These are phyloP conservation scores for Turritopsis dohrnii DNA, from an alignment of 30 jellyfish, hydroid and myxozoan genomes.

Conservation along the genomic window DNA sequence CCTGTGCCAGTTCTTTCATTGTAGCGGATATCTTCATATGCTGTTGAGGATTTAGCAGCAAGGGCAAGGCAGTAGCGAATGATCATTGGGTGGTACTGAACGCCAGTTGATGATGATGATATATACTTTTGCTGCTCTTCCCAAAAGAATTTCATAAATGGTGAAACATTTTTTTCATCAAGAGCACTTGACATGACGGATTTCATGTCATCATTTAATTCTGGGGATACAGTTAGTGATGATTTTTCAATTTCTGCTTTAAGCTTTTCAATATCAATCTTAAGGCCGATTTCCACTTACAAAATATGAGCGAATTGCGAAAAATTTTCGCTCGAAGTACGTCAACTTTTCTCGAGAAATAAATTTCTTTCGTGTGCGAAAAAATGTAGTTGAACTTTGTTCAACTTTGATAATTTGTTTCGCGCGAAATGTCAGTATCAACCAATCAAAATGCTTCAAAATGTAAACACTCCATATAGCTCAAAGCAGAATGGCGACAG, in stretches of 20 bases:
- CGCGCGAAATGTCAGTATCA: no score
- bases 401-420: no score
- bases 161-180: conserved; percentile 26
- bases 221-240: neutral
- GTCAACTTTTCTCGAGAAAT: no score
- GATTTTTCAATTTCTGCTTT: neutral
- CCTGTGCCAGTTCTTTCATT: conserved; percentile 41
- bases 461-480: no score
- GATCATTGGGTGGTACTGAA: conserved; percentile 44
- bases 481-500: no score
- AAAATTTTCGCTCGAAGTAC: no score
- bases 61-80: conserved; percentile 31
- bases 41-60: conserved; percentile 56
- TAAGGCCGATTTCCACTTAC: no score
- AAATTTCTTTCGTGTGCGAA: no score
- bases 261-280: no score
- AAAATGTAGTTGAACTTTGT: no score
- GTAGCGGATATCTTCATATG: conserved; percentile 48
- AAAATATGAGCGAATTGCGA: no score
- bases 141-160: conserved; percentile 49
- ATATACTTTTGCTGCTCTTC: conserved; percentile 48
- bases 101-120: conserved; percentile 28
- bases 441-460: no score
- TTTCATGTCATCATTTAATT: conserved; percentile 23
- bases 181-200: conserved; percentile 30